Conservation (phyloP, 2,797 vertebrate genomes). For the Pseudocheirus occidentalis region DNA sequence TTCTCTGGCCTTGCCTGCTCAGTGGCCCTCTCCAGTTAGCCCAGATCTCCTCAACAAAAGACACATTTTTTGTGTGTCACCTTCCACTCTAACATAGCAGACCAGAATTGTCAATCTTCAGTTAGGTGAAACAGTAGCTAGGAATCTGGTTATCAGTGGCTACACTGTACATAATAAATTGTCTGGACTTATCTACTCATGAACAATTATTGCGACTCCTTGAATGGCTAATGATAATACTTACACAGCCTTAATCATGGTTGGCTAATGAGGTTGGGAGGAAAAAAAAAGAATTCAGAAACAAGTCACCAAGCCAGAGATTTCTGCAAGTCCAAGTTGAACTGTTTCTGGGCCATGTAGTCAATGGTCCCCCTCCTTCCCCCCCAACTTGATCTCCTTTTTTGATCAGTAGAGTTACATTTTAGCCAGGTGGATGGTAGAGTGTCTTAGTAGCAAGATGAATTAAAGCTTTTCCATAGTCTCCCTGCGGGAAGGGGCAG, state of each 20-base stretch:
- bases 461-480: background rate
- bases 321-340: background rate
- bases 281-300: background rate
- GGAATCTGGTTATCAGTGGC: background rate
- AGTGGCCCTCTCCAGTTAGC: background rate
- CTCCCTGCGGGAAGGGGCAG: background rate
- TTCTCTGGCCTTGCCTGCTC: background rate
- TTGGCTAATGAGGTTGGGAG: slow-evolving; percentile 48
- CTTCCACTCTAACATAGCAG: background rate
- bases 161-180: background rate
- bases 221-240: slow-evolving; percentile 13
- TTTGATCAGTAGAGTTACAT: background rate
- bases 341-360: background rate
- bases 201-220: slow-evolving; percentile 4
- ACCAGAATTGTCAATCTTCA: background rate
- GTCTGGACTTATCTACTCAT: background rate
- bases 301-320: rapidly evolving
- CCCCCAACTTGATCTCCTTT: background rate
- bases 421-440: background rate
- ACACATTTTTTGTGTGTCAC: background rate
- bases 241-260: slow-evolving; percentile 25
- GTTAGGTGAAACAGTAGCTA: background rate
- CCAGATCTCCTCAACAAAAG: background rate
- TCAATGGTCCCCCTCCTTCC: background rate
- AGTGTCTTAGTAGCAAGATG: background rate